phyloP scores from a whole-genome alignment of 2,888 invertebrate species.

The Rhimphoctona megacephalus region DNA sequence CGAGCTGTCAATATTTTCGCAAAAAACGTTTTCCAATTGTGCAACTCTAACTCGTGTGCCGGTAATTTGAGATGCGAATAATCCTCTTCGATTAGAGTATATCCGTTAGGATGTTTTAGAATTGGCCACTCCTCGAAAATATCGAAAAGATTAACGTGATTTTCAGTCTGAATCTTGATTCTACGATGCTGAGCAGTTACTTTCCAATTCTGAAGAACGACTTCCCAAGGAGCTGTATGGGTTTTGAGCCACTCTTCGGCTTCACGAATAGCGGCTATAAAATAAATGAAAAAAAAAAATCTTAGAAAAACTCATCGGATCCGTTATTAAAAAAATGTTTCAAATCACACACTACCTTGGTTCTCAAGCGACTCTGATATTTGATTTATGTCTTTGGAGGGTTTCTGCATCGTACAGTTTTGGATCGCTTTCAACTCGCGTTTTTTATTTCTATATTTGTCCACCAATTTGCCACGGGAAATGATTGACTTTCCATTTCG shows the following conservation, averaged over 20 bases:
- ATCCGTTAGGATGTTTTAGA: slow-evolving; percentile 22
- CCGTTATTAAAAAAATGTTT: neutral
- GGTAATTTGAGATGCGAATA: neutral
- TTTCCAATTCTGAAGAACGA: neutral
- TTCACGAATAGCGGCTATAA: neutral
- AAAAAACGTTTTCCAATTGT: neutral
- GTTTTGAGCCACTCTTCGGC: neutral
- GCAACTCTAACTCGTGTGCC: neutral
- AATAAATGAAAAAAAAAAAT: neutral
- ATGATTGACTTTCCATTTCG: neutral
- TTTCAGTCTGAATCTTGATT: neutral
- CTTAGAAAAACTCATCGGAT: neutral
- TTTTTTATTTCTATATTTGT: slow-evolving; percentile 34
- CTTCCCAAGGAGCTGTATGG: slow-evolving; percentile 3
- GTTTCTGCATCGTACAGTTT: neutral
- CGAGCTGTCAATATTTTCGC: neutral
- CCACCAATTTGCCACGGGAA: slow-evolving; percentile 32
- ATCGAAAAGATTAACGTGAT: neutral
- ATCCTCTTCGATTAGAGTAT: neutral
- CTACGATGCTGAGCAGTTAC: neutral
- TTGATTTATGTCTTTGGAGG: neutral
- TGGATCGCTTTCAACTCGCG: neutral
- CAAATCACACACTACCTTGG: neutral
- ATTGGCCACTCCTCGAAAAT: slow-evolving; percentile 33
- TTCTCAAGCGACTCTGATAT: neutral